phyloP scores from a whole-genome alignment of 2,888 invertebrate species.

The Alcis repandata region DNA sequence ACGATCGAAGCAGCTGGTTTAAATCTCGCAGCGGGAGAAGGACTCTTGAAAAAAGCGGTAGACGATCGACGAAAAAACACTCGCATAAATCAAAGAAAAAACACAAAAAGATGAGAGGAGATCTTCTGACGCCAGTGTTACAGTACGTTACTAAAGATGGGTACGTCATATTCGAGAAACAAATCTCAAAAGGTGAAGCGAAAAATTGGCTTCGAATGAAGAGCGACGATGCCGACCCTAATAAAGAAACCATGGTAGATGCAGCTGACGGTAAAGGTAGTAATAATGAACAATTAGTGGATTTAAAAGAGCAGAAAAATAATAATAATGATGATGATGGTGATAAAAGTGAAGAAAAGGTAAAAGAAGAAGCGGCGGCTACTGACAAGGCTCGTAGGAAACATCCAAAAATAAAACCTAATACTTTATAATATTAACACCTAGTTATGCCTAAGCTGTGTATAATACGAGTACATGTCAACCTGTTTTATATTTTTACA shows the following conservation, averaged over 20 bases:
- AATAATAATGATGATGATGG: constrained; percentile 27
- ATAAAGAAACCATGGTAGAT: constrained; percentile 31
- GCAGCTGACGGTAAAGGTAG: constrained; percentile 38
- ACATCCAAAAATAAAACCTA: constrained; percentile 35
- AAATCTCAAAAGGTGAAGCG: constrained; percentile 73
- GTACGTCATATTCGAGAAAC: constrained; percentile 78
- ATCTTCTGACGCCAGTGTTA: constrained; percentile 70
- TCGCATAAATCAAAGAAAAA: constrained; percentile 49
- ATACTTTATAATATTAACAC: background rate
- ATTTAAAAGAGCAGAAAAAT: constrained; percentile 16
- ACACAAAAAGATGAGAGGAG: constrained; percentile 51
- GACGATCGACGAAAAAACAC: constrained; percentile 44
- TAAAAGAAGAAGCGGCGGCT: constrained; percentile 20
- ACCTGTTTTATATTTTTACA: constrained; percentile 15
- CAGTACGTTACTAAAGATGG: constrained; percentile 81
- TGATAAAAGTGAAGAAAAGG: constrained; percentile 26
- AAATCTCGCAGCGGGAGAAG: constrained; percentile 39
- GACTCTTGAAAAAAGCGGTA: constrained; percentile 48
- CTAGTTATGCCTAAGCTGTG: background rate
- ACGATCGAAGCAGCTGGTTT: constrained; percentile 59
- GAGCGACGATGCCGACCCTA: constrained; percentile 39
- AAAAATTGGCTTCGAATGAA: constrained; percentile 69
- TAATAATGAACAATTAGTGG: constrained; percentile 34
- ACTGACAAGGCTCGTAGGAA: constrained; percentile 24
- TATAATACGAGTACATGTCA: background rate